Base-by-base conservation (phyloP, 2,797 vertebrate genomes). In the Cuculus canorus region DNA sequence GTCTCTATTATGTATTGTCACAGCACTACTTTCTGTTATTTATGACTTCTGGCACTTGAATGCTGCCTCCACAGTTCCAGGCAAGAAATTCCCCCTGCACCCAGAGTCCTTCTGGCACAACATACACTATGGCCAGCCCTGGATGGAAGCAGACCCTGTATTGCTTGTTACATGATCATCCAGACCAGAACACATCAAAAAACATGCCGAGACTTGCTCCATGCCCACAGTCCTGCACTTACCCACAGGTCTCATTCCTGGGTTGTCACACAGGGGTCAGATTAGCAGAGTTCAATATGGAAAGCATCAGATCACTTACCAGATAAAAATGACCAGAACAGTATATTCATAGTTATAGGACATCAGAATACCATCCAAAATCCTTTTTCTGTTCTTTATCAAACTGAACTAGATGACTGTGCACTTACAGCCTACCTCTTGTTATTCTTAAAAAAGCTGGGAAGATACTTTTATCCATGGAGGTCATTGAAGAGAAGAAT, bases 61-160 rank as follows among this genome's bases (percentile, higher is more conserved):
- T 78, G 41, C 61, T 86, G 35, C 48, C 93, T 70, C 84, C 56
- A 91, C 68, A 57, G 32, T 87, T 71, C 10, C 16, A 89, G 33
- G 56, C 79, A 89, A 77, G 89, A 93, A 89, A 83, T 80, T 91
- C 33, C 82, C 69, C 78, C 52, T 85, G 79, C 11, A 7, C 87
- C 87, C 87, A 89, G 84, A 77, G 75, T 89, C 79, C 71, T 88
- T 86, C 83, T 89, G 79, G 83, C 81, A 88, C 50, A 90, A 22
- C 56, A 45, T 32, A 11, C 56, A 23, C 81, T 72, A 3, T 50
- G 56, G 53, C 65, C 72, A 95, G 50, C 45, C 90, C 50, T 5
- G 5, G 23, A 54, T 47, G 21, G 53, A 86, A 27, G 16, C 27
- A 83, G 13, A 60, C 16, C 9, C 23, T 48, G 13, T 18, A 5